A percentile compares a stretch with the other conserved stretches of the same genome.
Evolutionary conservation across 2,888 invertebrate genomes (phyloP).

Genomic region (Spisula solida): DNA sequence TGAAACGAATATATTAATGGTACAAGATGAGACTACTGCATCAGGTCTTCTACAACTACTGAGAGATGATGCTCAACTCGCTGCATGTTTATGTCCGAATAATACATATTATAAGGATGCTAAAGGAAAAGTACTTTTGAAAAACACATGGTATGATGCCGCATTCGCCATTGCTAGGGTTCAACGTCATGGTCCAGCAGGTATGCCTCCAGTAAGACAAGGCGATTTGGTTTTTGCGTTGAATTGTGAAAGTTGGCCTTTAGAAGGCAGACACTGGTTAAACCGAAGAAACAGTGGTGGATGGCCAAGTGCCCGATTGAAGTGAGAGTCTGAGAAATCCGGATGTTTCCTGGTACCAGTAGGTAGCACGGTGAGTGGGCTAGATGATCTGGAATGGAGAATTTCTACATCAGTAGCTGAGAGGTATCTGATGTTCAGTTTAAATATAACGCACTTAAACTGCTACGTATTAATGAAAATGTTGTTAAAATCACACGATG

Average conservation of each 20-base stretch:
- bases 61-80: background rate
- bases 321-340: background rate
- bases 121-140: background rate
- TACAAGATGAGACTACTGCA: background rate
- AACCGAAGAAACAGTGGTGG: background rate
- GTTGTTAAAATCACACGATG: no score
- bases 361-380: background rate
- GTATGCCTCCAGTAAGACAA: background rate
- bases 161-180: background rate
- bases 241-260: slow-evolving; percentile 2
- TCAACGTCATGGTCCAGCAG: slow-evolving; percentile 1
- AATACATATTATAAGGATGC: background rate
- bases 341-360: slow-evolving; percentile 31
- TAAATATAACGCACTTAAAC: no score
- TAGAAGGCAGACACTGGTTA: background rate
- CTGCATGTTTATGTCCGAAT: background rate
- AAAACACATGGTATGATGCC: background rate
- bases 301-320: slow-evolving; percentile 9
- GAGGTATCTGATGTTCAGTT: no score
- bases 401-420: no score
- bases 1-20: no score
- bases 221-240: background rate
- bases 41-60: slow-evolving; percentile 27
- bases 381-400: background rate
- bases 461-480: no score